Evolutionary conservation across 2,888 invertebrate genomes (phyloP), one percentile per base, ranked within the genome.

Genomic region (Chrysolina americana): DNA sequence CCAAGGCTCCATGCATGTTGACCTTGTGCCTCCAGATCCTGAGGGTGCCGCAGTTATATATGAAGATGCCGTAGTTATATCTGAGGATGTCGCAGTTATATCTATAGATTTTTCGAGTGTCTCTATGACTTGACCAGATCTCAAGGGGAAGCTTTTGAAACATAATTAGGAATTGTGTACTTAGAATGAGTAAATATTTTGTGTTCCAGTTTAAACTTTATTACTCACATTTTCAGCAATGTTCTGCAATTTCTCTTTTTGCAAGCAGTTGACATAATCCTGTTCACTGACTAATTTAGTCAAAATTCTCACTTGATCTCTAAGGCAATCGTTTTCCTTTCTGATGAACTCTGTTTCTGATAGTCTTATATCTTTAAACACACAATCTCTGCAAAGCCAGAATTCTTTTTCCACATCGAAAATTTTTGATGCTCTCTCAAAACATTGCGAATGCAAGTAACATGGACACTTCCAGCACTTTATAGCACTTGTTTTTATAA

Each of bases 251-350:
- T 80, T 77, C 66, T 81, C 76, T 50, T 74, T 76, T 48, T 80
- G 81, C 71, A 80, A 73, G 75, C 80, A 81, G 65, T 81, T 82
- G 2, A 79, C 68, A 62, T 79, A 76, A 77, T 82, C 82, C 66
- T 81, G 80, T 41, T 82, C 82, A 64, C 81, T 80, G 13, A 82
- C 78, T 10, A 82, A 68, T 62, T 76, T 77, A 21, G 76, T 80
- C 65, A 82, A 76, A 65, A 81, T 74, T n/a, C 68, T 71, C 47
- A 81, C 76, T 73, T 82, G 82, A 48, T 82, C 79, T 62, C 71
- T 78, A 23, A 82, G 75, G 70, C 79, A 80, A 28, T 80, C 79
- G 65, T 82, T 82, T 70, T 81, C 80, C 11, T 78, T 80, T 56
- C 75, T 71, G 19, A 81, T 36, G 2, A 79, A 65, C 53, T 79